Base-by-base conservation (phyloP, 2,113 vertebrate species). In the Nerophis lumbriciformis region DNA sequence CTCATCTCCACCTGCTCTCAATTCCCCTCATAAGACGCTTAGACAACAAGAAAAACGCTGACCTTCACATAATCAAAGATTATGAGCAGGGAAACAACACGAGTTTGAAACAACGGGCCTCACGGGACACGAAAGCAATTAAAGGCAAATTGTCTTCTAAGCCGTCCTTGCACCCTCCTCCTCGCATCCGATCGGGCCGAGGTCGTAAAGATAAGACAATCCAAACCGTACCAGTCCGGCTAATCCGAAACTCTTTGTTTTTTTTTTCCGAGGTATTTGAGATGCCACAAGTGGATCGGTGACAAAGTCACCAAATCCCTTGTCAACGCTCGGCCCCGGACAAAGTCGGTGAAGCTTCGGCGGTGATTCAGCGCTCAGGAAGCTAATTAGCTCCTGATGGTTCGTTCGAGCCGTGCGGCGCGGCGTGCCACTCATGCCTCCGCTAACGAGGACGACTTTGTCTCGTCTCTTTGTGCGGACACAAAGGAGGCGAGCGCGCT, bases 61-160 rank as follows among this genome's bases (percentile, higher is more conserved):
- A 88, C 88, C 84, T 88, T 83, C 79, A 79, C 83, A 77, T 72
- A 81, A 88, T 81, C 75, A 86, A 88, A 87, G 87, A 89, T 85
- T 89, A 88, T 69, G 64, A 67, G 63, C 47, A 61, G 68, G 68
- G 77, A 81, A 88, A 85, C 86, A 88, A 87, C 83, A 89, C 82
- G 76, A 80, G 75, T 84, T 85, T 81, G 84, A 86, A 82, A 82
- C 78, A 78, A 81, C 42, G 63, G 59, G 65, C 73, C 85, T 84
- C 87, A 38, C 55, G 87, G 85, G 88, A 88, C 53, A 60, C 59
- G 63, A 0, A 59, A 69, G 84, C 81, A 89, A 90, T 90, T 90
- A 89, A 86, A 89, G 62, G 67, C 76, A 78, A 85, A 88, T 86
- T 87, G 59, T 84, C 85, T 88, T 75, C 84, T 87, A 84, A 89